phyloP scores from a whole-genome alignment of 2,113 vertebrate species.

The Sula dactylatra region DNA sequence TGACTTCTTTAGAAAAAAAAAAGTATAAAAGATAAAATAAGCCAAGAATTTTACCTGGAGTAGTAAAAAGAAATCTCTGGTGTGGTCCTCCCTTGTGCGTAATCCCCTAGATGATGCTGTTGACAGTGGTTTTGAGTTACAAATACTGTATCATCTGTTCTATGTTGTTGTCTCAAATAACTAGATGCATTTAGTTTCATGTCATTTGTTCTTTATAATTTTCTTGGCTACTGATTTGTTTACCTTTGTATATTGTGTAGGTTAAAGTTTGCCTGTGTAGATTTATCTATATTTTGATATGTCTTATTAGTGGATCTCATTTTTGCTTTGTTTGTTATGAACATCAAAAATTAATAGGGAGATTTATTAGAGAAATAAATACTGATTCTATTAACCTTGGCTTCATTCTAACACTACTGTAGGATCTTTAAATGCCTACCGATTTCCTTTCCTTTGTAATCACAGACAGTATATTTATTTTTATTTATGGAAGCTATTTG shows the following conservation, averaged over 20 bases:
- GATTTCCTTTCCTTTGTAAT: neutral
- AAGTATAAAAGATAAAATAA: neutral
- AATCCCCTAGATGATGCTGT: neutral
- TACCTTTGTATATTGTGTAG: neutral
- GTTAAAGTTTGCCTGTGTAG: neutral
- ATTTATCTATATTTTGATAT: neutral
- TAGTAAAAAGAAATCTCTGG: neutral
- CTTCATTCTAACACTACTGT: neutral
- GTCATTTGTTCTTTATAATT: neutral
- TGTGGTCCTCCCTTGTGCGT: neutral
- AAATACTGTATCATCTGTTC: neutral
- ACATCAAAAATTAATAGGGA: neutral
- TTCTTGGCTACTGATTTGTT: neutral
- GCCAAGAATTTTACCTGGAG: neutral
- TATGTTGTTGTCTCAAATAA: neutral
- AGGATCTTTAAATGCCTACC: neutral
- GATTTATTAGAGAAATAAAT: neutral
- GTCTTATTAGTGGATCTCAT: neutral
- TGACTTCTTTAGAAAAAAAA: neutral
- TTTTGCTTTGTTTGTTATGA: neutral
- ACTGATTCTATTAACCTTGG: neutral
- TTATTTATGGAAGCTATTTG: conserved; percentile 35
- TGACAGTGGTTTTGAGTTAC: neutral
- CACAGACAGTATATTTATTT: conserved; percentile 28
- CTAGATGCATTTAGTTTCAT: neutral